Evolutionary conservation across 2,113 vertebrate species (phyloP), one percentile per base, ranked within the genome.

Genomic region (Felis chaus): DNA sequence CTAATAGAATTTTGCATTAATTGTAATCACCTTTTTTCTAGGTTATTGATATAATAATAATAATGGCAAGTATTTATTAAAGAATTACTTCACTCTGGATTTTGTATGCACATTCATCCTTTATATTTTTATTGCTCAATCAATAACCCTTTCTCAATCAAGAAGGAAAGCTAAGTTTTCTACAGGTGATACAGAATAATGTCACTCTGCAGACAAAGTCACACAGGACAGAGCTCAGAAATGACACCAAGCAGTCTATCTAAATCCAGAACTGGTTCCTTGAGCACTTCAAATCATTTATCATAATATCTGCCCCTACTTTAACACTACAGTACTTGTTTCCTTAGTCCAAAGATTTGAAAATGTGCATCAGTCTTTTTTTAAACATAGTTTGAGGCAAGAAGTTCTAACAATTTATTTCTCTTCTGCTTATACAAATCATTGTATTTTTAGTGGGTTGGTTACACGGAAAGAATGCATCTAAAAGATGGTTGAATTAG

Each of bases 1-100:
- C 27, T 90, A 55, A 61, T 73, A 79, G 8, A 89, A 91, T 96
- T 66, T 66, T 95, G 5, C 85, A 94, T 71, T 55, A 89, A 88
- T 94, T 94, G 82, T 50, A 85, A 95, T 53, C 27, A 88, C 31
- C 41, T 71, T 68, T 68, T 36, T 14, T 91, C 31, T 93, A 48
- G 1, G 7, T 65, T 85, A 83, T 57, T 96, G 55, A 68, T 91
- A 66, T 13, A 78, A 74, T 92, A 92, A 84, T 82, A 94, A 76
- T 66, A 57, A 50, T 68, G 39, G 16, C 15, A 96, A 71, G 13
- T 83, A 31, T 78, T 88, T 90, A 81, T n/a, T 83, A 81, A 94
- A 93, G 36, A 53, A 31, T 45, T 82, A 78, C 11, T 76, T 55
- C 4, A 66, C 33, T 18, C 19, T 80, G 33, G 10, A 63, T 88